Conservation (phyloP, 2,797 vertebrate species). For the Rachycentron canadum region DNA sequence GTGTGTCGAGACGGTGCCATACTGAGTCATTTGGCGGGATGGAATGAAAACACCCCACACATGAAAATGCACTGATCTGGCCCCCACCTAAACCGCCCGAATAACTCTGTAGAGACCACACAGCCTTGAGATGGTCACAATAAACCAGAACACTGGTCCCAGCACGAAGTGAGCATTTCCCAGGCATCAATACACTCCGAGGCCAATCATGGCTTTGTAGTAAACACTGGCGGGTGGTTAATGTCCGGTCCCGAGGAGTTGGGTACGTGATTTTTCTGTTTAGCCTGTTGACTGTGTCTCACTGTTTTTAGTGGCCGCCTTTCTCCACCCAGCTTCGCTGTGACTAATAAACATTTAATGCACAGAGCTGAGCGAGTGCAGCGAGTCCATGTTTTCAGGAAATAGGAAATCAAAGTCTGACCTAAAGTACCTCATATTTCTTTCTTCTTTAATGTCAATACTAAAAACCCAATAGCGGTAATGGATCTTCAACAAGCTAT, state of each 20-base stretch:
- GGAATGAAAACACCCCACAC: conserved; percentile 67
- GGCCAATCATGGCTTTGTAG: conserved; percentile 71
- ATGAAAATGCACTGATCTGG: conserved; percentile 55
- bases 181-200: conserved; percentile 63
- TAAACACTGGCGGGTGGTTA: conserved; percentile 73
- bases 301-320: conserved; percentile 38
- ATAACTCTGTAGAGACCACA: conserved; percentile 74
- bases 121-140: conserved; percentile 78
- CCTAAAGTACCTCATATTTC: conserved; percentile 15
- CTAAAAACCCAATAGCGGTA: conserved; percentile 22
- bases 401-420: conserved; percentile 33
- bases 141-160: conserved; percentile 78
- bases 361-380: background rate
- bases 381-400: background rate
- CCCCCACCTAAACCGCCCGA: conserved; percentile 57
- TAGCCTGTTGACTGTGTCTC: conserved; percentile 35
- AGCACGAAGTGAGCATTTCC: conserved; percentile 75
- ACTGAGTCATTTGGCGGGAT: conserved; percentile 66
- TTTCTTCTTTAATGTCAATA: conserved; percentile 20
- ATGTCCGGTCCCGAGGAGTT: conserved; percentile 56
- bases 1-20: conserved; percentile 67
- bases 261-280: conserved; percentile 57
- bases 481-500: conserved; percentile 23
- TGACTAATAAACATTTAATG: conserved; percentile 20
- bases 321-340: conserved; percentile 23